Percentiles rank a stretch among this genome's conserved stretches.
phyloP scores from a whole-genome alignment of 2,113 vertebrate species.

The Carassius carassius region DNA sequence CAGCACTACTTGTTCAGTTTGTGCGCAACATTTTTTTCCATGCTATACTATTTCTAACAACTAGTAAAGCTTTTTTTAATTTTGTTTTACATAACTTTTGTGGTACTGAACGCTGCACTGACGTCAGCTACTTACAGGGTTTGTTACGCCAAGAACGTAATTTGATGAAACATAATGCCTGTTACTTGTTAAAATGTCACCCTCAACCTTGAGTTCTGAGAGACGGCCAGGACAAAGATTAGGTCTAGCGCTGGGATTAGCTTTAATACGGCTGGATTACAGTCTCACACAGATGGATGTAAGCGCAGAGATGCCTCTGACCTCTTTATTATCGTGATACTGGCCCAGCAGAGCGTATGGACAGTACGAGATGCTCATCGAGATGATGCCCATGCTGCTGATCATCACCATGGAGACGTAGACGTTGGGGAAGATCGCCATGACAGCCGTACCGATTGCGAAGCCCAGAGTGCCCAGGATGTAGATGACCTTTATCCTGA shows the following conservation, averaged over 20 bases:
- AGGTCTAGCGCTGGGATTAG: background rate
- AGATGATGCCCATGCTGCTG: slow-evolving; percentile 96
- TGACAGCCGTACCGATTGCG: slow-evolving; percentile 88
- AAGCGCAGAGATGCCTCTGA: slow-evolving; percentile 63
- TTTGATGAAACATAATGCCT: background rate
- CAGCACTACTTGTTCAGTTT: no score
- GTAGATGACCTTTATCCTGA: slow-evolving; percentile 95
- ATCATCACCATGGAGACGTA: slow-evolving; percentile 97
- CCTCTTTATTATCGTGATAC: slow-evolving; percentile 95
- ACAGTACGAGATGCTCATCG: slow-evolving; percentile 99
- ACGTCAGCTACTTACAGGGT: background rate
- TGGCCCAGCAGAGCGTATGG: slow-evolving; percentile 95
- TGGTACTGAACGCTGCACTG: background rate
- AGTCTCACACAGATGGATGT: background rate
- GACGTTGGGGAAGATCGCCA: slow-evolving; percentile 94
- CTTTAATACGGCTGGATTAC: background rate
- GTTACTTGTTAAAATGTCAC: background rate
- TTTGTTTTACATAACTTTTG: background rate
- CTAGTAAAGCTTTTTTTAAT: background rate
- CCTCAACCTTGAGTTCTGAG: background rate
- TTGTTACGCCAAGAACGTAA: background rate
- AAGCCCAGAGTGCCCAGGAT: slow-evolving; percentile 94
- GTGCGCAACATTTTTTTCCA: background rate
- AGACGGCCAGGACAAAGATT: background rate
- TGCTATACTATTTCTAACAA: background rate